phyloP scores from a whole-genome alignment of 1,140 invertebrate species.

The Thrips palmi region DNA sequence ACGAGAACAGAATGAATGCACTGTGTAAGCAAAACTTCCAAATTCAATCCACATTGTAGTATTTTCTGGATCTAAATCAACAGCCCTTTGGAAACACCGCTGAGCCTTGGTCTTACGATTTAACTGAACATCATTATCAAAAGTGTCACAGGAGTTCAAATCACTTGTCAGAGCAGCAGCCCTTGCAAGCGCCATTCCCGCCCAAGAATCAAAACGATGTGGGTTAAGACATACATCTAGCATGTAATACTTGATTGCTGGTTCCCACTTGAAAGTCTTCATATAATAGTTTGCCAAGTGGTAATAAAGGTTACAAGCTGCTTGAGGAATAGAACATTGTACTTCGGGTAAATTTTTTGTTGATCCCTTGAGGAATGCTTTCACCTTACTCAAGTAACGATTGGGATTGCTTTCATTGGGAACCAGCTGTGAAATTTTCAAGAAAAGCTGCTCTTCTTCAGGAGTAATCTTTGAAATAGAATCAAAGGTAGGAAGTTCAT shows the following conservation, averaged over 20 bases:
- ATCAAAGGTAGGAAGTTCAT: constrained; percentile 64
- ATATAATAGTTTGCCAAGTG: constrained; percentile 83
- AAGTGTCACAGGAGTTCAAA: neutral
- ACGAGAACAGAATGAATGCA: constrained; percentile 72
- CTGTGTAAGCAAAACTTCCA: constrained; percentile 67
- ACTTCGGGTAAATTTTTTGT: constrained; percentile 30
- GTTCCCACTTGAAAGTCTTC: constrained; percentile 37
- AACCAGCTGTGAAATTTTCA: constrained; percentile 51
- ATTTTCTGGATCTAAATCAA: constrained; percentile 48
- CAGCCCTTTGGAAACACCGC: constrained; percentile 56
- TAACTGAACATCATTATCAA: neutral
- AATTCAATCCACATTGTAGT: constrained; percentile 75
- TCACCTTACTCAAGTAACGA: constrained; percentile 29
- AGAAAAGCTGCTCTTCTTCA: constrained; percentile 60
- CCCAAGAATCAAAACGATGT: constrained; percentile 76
- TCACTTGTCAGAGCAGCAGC: neutral
- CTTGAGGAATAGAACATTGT: constrained; percentile 25
- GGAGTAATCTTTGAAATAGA: constrained; percentile 50
- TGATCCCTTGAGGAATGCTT: constrained; percentile 42
- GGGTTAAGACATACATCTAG: constrained; percentile 66
- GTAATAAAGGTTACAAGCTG: constrained; percentile 63
- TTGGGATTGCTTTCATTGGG: constrained; percentile 42
- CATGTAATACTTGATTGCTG: constrained; percentile 64
- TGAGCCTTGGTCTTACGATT: constrained; percentile 30
- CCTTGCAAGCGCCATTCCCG: constrained; percentile 54